Conservation (phyloP, 64 coral and sea anemone genomes). For the Catalaphyllia jardinei region DNA sequence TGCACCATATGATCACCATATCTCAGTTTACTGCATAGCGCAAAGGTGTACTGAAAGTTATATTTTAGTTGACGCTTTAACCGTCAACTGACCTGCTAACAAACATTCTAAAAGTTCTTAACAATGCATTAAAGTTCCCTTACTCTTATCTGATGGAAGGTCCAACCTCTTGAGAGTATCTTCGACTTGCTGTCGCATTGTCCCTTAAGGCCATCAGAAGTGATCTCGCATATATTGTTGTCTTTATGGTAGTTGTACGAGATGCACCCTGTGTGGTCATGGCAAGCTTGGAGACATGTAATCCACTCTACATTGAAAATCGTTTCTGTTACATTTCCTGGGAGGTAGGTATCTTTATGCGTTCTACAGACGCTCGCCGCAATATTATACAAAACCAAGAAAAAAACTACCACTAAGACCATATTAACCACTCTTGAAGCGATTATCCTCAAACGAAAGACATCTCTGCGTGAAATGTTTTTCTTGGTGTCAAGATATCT, state of each 20-base stretch:
- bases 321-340: background rate
- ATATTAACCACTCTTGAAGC: background rate
- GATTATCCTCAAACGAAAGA: background rate
- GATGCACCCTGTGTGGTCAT: background rate
- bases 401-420: background rate
- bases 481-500: background rate
- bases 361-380: background rate
- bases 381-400: background rate
- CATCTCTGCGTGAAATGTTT: background rate
- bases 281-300: conserved; percentile 13
- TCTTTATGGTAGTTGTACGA: conserved; percentile 28
- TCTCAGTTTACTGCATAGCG: background rate
- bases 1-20: background rate
- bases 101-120: background rate
- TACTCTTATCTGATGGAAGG: conserved; percentile 29
- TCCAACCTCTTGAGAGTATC: background rate
- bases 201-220: background rate
- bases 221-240: background rate
- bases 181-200: background rate
- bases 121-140: background rate
- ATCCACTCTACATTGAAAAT: conserved; percentile 21
- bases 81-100: too few species aligned
- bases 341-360: background rate
- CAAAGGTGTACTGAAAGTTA: background rate
- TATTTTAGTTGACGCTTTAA: background rate